Percentiles rank a stretch among this genome's conserved stretches.
phyloP scores from a whole-genome alignment of 1,140 invertebrate species.

The Lordiphosa mommai region DNA sequence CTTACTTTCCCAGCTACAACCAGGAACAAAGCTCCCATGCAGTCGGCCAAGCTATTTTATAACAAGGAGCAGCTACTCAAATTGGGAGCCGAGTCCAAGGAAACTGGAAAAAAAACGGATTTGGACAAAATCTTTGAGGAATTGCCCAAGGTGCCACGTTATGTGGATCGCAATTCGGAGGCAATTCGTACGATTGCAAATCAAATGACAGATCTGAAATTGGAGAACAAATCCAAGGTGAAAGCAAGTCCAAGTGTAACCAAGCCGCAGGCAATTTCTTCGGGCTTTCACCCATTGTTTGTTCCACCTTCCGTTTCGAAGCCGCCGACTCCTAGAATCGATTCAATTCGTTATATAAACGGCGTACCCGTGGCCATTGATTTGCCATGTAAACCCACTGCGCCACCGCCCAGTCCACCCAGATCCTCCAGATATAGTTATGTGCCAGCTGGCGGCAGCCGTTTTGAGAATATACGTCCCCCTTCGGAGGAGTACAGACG shows the following conservation, averaged over 20 bases:
- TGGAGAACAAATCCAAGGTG: neutral
- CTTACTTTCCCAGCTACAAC: slow-evolving; percentile 14
- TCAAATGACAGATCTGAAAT: slow-evolving; percentile 26
- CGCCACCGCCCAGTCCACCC: slow-evolving; percentile 3
- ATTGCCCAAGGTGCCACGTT: slow-evolving; percentile 42
- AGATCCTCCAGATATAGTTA: slow-evolving; percentile 11
- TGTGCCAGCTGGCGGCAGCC: slow-evolving; percentile 17
- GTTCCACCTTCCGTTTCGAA: neutral
- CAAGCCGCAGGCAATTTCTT: no score
- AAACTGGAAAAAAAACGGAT: slow-evolving; percentile 19
- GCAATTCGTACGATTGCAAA: slow-evolving; percentile 16
- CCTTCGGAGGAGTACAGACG: slow-evolving; percentile 11
- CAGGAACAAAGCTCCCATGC: slow-evolving; percentile 3
- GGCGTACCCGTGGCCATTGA: no score
- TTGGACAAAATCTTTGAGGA: slow-evolving; percentile 51
- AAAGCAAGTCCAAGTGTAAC: neutral
- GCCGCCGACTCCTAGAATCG: no score
- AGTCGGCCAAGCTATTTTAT: slow-evolving; percentile 26
- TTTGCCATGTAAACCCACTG: neutral
- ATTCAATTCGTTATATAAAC: neutral
- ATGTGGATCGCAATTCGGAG: slow-evolving; percentile 21
- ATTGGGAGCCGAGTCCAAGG: neutral
- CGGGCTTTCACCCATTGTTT: neutral
- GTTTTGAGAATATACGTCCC: slow-evolving; percentile 14
- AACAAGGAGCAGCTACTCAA: slow-evolving; percentile 43